These are phyloP conservation scores for Takifugu bimaculatus DNA, from an alignment of 2,113 vertebrate species.

Conservation along the genomic window DNA sequence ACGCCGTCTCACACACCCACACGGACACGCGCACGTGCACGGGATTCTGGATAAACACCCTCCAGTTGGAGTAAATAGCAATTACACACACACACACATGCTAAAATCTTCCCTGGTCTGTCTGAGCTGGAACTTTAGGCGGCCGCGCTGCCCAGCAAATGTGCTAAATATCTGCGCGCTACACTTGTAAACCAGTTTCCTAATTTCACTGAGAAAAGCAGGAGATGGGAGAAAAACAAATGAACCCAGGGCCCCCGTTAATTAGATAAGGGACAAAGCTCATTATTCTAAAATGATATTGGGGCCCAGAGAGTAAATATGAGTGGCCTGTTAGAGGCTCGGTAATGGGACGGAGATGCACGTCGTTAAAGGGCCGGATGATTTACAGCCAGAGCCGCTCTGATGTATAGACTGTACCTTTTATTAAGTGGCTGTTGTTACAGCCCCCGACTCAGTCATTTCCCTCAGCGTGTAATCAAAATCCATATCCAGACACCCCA, in stretches of 20 bases:
- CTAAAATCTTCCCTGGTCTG: constrained; percentile 3
- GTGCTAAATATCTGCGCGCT: constrained; percentile 86
- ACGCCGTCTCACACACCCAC: constrained; percentile 20
- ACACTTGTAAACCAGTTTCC: constrained; percentile 81
- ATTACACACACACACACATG: constrained; percentile 39
- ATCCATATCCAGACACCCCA: constrained; percentile 47
- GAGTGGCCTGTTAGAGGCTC: constrained; percentile 78
- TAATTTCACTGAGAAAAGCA: constrained; percentile 77
- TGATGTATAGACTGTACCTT: constrained; percentile 81
- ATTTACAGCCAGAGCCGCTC: constrained; percentile 85
- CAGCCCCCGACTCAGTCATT: constrained; percentile 65
- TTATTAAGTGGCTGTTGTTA: constrained; percentile 71
- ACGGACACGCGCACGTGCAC: constrained; percentile 14
- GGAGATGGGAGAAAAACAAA: constrained; percentile 29
- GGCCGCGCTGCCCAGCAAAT: constrained; percentile 77
- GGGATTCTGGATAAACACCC: constrained; percentile 38
- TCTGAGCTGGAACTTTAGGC: constrained; percentile 66
- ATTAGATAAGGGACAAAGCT: constrained; percentile 96
- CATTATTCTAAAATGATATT: constrained; percentile 97
- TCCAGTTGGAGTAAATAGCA: constrained; percentile 37
- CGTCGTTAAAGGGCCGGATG: constrained; percentile 80
- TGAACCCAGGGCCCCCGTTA: constrained; percentile 80
- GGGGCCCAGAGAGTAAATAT: constrained; percentile 85
- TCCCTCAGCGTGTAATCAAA: constrained; percentile 70
- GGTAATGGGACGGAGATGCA: constrained; percentile 83